These are phyloP conservation scores for Mastacembelus armatus DNA, from an alignment of 2,797 vertebrate species.

Conservation along the genomic window DNA sequence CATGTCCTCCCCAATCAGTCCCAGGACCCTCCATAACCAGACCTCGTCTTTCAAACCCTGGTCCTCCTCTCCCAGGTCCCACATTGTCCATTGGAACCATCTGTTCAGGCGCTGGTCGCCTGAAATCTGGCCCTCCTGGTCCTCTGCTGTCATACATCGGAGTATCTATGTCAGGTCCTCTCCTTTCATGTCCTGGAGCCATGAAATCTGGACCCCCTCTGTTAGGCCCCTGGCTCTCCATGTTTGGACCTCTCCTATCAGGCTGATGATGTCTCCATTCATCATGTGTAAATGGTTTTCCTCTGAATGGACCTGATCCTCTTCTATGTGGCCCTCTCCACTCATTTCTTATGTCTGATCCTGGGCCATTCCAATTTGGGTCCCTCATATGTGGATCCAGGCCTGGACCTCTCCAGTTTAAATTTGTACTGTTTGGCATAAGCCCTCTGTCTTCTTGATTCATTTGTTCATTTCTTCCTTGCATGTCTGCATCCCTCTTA, in stretches of 20 bases:
- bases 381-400: conserved; percentile 3
- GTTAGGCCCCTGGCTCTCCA: conserved; percentile 31
- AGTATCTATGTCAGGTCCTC: neutral
- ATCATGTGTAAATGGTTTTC: conserved; percentile 32
- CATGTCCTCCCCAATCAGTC: conserved; percentile 19
- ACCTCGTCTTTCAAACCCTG: conserved; percentile 15
- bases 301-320: conserved; percentile 25
- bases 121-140: too few relatives aligned
- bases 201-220: conserved; percentile 20
- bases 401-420: conserved; percentile 34
- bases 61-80: neutral
- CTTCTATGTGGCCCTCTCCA: conserved; percentile 32
- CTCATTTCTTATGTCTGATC: conserved; percentile 33
- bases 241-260: conserved; percentile 36
- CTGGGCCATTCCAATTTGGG: conserved; percentile 28
- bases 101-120: too few relatives aligned
- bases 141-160: neutral
- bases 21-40: neutral
- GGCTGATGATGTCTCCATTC: conserved; percentile 35
- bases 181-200: conserved; percentile 18
- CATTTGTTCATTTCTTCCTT: conserved; percentile 29
- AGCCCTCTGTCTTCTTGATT: conserved; percentile 20
- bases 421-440: conserved; percentile 36
- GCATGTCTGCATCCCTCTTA: conserved; percentile 6
- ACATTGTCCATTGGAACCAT: too few relatives aligned